Evolutionary conservation across 2,113 vertebrate genomes (phyloP).

Genomic region (Sturnus vulgaris): DNA sequence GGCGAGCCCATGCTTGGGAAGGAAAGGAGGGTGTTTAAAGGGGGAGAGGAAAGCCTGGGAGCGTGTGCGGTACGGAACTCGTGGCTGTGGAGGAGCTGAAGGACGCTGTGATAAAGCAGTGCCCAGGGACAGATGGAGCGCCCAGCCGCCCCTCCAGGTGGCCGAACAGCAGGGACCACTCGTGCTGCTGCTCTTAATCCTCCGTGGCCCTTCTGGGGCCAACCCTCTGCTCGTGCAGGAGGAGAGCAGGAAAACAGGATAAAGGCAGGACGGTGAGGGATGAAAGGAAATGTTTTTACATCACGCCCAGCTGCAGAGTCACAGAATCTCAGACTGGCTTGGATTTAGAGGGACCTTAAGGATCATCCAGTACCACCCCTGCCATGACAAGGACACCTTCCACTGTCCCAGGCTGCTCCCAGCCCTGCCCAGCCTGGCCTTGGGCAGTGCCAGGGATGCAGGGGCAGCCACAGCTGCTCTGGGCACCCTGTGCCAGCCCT

Average conservation of each 20-base stretch:
- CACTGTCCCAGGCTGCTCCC: neutral
- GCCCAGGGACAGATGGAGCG: neutral
- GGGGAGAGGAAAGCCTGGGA: neutral
- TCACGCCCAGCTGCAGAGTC: neutral
- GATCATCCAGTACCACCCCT: neutral
- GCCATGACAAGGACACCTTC: neutral
- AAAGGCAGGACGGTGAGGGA: neutral
- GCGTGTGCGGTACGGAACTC: neutral
- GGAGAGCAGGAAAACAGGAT: neutral
- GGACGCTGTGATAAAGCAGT: neutral
- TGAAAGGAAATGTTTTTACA: neutral
- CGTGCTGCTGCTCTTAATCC: neutral
- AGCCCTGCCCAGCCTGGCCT: neutral
- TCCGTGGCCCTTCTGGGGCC: neutral
- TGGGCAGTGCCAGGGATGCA: neutral
- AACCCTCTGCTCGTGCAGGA: neutral
- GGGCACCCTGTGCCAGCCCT: neutral
- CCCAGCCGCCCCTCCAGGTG: neutral
- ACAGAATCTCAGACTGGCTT: neutral
- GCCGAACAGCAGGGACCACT: neutral
- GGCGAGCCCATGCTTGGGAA: neutral
- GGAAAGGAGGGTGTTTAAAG: neutral
- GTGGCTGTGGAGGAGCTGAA: neutral
- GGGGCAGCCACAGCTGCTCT: neutral
- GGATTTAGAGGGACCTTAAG: rapidly evolving